A percentile compares a stretch with the other conserved stretches of the same genome.
phyloP scores from a whole-genome alignment of 1,140 invertebrate genomes.

The Trachelipus rathkii region DNA sequence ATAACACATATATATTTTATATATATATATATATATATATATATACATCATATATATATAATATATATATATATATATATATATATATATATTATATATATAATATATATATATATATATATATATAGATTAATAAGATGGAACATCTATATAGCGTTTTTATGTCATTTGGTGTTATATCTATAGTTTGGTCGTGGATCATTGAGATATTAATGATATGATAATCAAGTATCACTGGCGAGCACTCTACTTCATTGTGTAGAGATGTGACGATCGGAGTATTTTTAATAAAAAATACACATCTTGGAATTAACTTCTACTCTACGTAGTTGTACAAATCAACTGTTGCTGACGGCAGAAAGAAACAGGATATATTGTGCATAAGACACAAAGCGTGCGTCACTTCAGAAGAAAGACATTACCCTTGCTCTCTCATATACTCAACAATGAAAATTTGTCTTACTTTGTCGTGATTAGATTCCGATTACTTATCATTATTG shows the following conservation, averaged over 20 bases:
- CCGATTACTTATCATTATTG: slow-evolving; percentile 45
- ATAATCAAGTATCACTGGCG: too few relatives aligned
- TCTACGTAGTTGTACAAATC: slow-evolving; percentile 12
- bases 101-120: too few relatives aligned
- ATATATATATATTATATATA: too few relatives aligned
- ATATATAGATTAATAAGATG: too few relatives aligned
- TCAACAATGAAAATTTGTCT: slow-evolving; percentile 49
- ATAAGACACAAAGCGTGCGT: slow-evolving; percentile 49
- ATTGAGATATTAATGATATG: too few relatives aligned
- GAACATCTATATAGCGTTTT: too few relatives aligned
- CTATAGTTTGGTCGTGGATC: too few relatives aligned
- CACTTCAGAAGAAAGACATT: slow-evolving; percentile 50
- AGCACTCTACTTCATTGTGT: too few relatives aligned
- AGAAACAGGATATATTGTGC: slow-evolving; percentile 56
- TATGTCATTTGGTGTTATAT: too few relatives aligned
- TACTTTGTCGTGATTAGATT: slow-evolving; percentile 48
- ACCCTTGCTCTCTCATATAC: slow-evolving; percentile 51
- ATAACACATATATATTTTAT: background rate
- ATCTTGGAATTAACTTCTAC: background rate
- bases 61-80: too few relatives aligned
- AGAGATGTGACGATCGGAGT: too few relatives aligned
- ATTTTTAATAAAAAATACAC: background rate
- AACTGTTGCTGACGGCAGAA: slow-evolving; percentile 52
- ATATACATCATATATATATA: too few relatives aligned
- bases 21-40: slow-evolving; percentile 12